A percentile compares a stretch with the other conserved stretches of the same genome.
Conservation (phyloP, 2,797 vertebrate genomes). For the Orientallactaga sibirica region DNA sequence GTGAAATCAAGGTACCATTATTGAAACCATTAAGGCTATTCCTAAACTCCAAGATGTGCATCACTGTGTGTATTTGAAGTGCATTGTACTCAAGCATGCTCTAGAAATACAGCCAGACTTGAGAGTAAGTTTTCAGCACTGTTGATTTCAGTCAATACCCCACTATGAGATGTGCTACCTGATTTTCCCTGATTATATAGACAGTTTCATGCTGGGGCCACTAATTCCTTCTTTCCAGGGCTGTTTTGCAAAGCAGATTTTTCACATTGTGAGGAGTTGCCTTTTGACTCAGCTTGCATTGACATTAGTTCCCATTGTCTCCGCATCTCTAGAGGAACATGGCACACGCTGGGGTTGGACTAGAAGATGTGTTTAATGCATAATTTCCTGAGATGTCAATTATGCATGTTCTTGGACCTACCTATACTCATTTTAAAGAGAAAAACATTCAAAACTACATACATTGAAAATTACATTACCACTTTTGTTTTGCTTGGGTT, state of each 20-base stretch:
- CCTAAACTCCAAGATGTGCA: slow-evolving; percentile 31
- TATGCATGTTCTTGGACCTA: neutral
- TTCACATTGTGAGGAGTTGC: neutral
- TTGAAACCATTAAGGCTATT: slow-evolving; percentile 37
- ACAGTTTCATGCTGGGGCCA: neutral
- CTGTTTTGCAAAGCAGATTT: slow-evolving; percentile 22
- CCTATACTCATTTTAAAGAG: neutral
- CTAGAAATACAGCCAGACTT: slow-evolving; percentile 27
- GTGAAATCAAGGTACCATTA: slow-evolving; percentile 40
- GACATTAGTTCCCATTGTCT: neutral
- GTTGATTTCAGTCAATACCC: slow-evolving; percentile 1
- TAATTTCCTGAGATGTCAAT: neutral
- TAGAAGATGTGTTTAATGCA: neutral
- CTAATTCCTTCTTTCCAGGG: slow-evolving; percentile 20
- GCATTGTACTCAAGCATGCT: neutral
- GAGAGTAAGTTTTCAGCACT: slow-evolving; percentile 11
- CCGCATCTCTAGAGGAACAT: neutral
- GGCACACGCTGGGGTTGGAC: neutral
- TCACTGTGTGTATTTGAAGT: neutral
- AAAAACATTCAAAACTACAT: neutral
- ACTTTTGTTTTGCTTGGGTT: neutral
- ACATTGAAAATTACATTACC: neutral
- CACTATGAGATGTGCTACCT: neutral
- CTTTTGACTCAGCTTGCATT: neutral
- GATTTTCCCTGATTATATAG: neutral